Base-by-base conservation (phyloP, 2,113 vertebrate genomes). In the Platysteira castanea region DNA sequence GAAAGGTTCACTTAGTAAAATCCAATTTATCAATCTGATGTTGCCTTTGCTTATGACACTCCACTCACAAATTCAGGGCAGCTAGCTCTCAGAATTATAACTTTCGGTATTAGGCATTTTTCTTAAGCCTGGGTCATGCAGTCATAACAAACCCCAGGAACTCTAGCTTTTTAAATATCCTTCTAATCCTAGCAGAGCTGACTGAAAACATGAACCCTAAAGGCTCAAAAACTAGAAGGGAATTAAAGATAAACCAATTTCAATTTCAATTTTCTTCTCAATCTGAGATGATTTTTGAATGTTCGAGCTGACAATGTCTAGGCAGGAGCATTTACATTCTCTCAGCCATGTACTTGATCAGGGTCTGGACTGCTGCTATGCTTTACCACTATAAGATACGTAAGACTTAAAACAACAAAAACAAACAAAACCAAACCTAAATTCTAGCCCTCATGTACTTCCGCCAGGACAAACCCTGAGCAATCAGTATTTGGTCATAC, bases 241-340 rank as follows among this genome's bases (percentile, higher is more conserved):
- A 93, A 94, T 86, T 84, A 88, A 95, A 95, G 15, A 84, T 26
- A 86, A 96, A 84, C 52, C 23, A 14, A 61, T 90, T 93, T 87
- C 44, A 84, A 9, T n/a, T n/a, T n/a, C n/a, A n/a, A n/a, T 92
- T 78, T 92, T 90, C 53, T 68, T 75, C 39, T 68, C 74, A 20
- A 74, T 41, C 13, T 37, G 47, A 70, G 33, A 81, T 44, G 68
- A 60, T 68, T 78, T 93, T 75, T 87, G 13, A 49, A 46, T 42
- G 33, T 83, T 84, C 64, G 39, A 92, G 31, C 11, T 69, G 49
- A 63, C 47, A 74, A 6, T 46, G 30, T 52, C 81, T 74, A 68
- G 16, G 64, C 52, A 87, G 49, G 11, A 89, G 15, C 5, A 1
- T 13, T 80, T 50, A 61, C 67, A 39, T 70, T 80, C 82, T 91